These are phyloP conservation scores for Melanotaenia boesemani DNA, from an alignment of 2,797 vertebrate species.

Conservation along the genomic window DNA sequence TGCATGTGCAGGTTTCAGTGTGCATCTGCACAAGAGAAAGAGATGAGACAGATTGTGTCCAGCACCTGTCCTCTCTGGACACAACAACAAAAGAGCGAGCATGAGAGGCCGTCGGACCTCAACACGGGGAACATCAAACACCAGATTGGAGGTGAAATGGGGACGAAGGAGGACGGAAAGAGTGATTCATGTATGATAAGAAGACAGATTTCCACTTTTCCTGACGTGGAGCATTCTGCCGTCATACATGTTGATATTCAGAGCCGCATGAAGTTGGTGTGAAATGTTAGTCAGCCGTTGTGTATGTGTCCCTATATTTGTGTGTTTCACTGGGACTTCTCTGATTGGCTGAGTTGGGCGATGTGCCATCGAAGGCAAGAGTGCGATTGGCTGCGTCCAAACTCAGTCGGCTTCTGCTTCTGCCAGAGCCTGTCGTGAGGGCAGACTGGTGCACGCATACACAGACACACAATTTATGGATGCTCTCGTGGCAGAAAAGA, in stretches of 20 bases:
- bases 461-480: conserved; percentile 54
- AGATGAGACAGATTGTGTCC: conserved; percentile 61
- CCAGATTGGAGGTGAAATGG: not conserved
- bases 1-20: conserved; percentile 27
- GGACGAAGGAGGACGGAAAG: conserved; percentile 1
- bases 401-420: conserved; percentile 59
- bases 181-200: not conserved
- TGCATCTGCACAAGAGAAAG: conserved; percentile 13
- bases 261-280: not conserved
- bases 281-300: conserved; percentile 1
- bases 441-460: conserved; percentile 63
- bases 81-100: conserved; percentile 58
- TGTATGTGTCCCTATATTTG: conserved; percentile 6
- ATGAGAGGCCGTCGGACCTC: conserved; percentile 25
- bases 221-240: not conserved
- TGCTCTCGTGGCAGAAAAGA: conserved; percentile 69
- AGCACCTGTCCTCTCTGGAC: conserved; percentile 74
- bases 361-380: conserved; percentile 56
- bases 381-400: conserved; percentile 60
- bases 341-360: conserved; percentile 60
- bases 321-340: conserved; percentile 17
- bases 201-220: not conserved
- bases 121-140: conserved; percentile 41
- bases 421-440: conserved; percentile 70
- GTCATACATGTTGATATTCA: not conserved